Percentiles rank a stretch among this genome's conserved stretches.
Evolutionary conservation across 2,797 vertebrate species (phyloP).

Genomic region (Falco cherrug): DNA sequence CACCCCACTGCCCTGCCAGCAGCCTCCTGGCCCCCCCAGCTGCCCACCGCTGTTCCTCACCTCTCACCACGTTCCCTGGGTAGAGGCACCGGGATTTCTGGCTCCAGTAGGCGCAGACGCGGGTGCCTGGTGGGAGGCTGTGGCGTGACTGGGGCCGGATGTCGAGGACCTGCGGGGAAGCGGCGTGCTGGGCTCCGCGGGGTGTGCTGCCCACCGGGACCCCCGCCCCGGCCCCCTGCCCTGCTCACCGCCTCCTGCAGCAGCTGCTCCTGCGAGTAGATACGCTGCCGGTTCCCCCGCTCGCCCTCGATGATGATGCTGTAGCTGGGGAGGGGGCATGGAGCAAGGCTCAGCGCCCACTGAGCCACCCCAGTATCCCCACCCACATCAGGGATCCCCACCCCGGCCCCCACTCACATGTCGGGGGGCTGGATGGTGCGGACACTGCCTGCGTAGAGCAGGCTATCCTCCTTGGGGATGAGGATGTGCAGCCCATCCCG

Average conservation of each 20-base stretch:
- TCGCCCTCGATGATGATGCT: constrained; percentile 92
- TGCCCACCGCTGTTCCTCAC: constrained; percentile 62
- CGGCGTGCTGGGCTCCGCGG: neutral
- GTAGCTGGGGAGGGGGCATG: constrained; percentile 78
- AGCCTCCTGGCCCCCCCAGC: rapidly evolving
- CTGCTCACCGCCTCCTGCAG: constrained; percentile 92
- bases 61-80: constrained; percentile 90
- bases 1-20: too few species aligned
- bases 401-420: constrained; percentile 81
- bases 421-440: constrained; percentile 93
- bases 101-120: constrained; percentile 96
- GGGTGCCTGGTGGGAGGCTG: constrained; percentile 85
- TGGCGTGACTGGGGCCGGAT: constrained; percentile 86
- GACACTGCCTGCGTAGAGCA: constrained; percentile 93
- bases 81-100: constrained; percentile 95
- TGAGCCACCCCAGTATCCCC: rapidly evolving
- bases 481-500: constrained; percentile 93
- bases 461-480: constrained; percentile 94
- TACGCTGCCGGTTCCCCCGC: constrained; percentile 90
- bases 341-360: neutral
- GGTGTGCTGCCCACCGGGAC: rapidly evolving
- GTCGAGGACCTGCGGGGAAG: constrained; percentile 87
- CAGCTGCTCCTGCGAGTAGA: constrained; percentile 94
- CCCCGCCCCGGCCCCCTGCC: neutral
- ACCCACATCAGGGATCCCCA: rapidly evolving